Evolutionary conservation across 2,113 vertebrate genomes (phyloP).

Genomic region (Cyphomyrus plagiostoma): DNA sequence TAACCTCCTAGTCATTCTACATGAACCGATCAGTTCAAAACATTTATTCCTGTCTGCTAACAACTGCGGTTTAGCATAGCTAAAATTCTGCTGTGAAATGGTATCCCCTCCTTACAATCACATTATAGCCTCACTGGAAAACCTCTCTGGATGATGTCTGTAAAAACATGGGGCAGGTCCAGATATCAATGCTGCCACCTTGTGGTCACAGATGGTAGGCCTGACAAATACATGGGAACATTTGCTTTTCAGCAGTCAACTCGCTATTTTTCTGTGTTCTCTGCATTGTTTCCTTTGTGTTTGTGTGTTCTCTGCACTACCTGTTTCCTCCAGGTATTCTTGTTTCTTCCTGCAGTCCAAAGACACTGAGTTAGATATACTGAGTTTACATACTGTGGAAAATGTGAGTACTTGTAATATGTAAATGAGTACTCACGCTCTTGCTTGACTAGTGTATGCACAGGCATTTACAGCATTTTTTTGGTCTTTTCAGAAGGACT

Average conservation of each 20-base stretch:
- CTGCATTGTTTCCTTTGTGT: too few species aligned
- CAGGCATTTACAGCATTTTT: slow-evolving; percentile 11
- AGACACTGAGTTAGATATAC: background rate
- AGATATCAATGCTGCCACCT: slow-evolving; percentile 22
- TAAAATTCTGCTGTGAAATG: background rate
- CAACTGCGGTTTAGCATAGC: background rate
- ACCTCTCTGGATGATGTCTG: background rate
- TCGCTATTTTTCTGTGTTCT: background rate
- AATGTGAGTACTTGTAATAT: background rate
- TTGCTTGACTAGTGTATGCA: background rate
- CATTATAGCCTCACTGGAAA: background rate
- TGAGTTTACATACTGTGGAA: background rate
- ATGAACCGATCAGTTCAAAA: background rate
- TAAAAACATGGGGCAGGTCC: background rate
- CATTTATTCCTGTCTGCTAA: background rate
- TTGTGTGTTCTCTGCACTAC: background rate
- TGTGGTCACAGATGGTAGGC: slow-evolving; percentile 22
- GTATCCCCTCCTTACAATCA: background rate
- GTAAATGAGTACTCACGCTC: background rate
- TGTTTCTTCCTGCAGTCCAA: background rate
- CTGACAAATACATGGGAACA: background rate
- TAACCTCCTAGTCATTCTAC: background rate
- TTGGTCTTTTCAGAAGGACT: slow-evolving; percentile 59
- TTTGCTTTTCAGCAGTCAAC: background rate
- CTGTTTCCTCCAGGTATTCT: background rate